Conservation (phyloP, 2,797 vertebrate genomes). For the Rhyacichthys aspro region DNA sequence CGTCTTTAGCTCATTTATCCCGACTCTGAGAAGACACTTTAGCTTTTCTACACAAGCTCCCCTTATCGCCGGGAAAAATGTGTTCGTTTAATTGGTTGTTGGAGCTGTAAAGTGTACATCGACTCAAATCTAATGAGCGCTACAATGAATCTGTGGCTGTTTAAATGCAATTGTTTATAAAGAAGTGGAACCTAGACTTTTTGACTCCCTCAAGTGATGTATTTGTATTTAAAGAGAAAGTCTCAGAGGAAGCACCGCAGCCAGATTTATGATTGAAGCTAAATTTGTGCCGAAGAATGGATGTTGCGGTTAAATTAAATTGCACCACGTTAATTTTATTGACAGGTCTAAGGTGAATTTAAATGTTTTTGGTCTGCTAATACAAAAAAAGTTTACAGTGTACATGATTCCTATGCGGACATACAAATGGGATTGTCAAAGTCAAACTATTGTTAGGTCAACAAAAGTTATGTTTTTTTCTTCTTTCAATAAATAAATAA, state of each 20-base stretch:
- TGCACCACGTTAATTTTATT: no score
- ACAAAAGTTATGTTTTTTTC: no score
- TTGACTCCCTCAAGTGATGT: conserved; percentile 3
- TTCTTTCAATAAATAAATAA: no score
- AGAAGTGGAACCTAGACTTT: background rate
- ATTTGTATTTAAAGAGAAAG: conserved; percentile 1
- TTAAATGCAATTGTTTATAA: background rate
- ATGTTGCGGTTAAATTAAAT: no score
- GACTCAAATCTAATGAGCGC: background rate
- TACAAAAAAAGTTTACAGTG: no score
- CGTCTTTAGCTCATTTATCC: background rate
- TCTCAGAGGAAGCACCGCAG: conserved; percentile 4
- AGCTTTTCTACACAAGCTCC: background rate
- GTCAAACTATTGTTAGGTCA: no score
- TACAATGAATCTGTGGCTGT: background rate
- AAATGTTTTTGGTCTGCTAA: no score
- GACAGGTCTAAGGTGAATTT: no score
- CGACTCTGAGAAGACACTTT: background rate
- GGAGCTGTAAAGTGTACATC: background rate
- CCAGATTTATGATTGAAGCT: conserved; percentile 8
- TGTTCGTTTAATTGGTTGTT: background rate
- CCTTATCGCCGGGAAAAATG: background rate
- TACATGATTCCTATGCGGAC: no score
- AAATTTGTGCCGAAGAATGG: no score
- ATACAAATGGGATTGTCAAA: no score